Evolutionary conservation across 2,797 vertebrate genomes (phyloP), one percentile per base, ranked within the genome.

Genomic region (Neosilurus mollespiculum): DNA sequence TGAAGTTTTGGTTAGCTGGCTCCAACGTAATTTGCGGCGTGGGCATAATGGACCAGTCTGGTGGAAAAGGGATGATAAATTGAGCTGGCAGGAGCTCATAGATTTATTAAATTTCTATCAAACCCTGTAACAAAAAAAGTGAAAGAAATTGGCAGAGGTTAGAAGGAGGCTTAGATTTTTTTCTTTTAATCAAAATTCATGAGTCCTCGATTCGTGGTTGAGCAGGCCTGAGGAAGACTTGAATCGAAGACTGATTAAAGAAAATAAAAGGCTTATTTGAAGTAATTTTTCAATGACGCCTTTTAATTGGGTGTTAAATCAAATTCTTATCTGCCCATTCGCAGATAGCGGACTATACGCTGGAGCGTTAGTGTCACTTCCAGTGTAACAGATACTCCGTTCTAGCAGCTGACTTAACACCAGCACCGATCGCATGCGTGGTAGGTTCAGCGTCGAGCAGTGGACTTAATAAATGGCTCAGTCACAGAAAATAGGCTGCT

Each of bases 281-380:
- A 96, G 97, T 97, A 96, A 97, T 98, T 98, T 98, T 99, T 98
- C 97, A 98, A 96, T 97, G 97, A 97, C 95, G 93, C 94, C 95
- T 96, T 98, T 98, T 99, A 99, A 99, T 98, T 98, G 97, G 97
- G 97, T 96, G 97, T 97, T 97, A 97, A 98, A 98, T 98, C 97
- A 98, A 97, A 96, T 96, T 93, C 97, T 98, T 98, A 99, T 99
- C 97, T 97, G 95, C 95, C 93, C 95, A 95, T 95, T 93, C 94
- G 92, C 97, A 99, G 97, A 97, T 96, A 95, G 94, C 93, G 92
- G 93, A 92, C 95, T 94, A 93, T 95, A 94, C 94, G 94, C 95
- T 94, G 94, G 93, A 94, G 93, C 92, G 93, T 94, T 93, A 93
- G 94, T 91, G 90, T 92, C 93, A 95, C 92, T 92, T 91, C 92